Conservation (phyloP, 2,888 invertebrate species). For the Eupithecia tripunctaria region DNA sequence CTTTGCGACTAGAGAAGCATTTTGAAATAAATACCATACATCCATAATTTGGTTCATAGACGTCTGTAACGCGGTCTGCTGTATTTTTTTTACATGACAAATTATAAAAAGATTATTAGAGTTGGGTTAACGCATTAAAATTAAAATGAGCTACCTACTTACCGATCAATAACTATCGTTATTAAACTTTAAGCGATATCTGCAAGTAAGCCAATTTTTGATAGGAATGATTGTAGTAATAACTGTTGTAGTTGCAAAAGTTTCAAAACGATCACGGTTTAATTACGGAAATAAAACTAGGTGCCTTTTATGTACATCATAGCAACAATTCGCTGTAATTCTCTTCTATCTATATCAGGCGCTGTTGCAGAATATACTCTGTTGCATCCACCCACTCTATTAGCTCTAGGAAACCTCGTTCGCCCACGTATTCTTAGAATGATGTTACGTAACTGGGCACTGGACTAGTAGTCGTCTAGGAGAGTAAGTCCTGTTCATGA, state of each 20-base stretch:
- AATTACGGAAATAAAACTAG: background rate
- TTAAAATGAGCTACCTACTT: too few species aligned
- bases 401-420: conserved; percentile 17
- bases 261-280: background rate
- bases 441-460: background rate
- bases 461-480: too few species aligned
- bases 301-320: background rate
- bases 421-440: conserved; percentile 17
- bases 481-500: too few species aligned
- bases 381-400: conserved; percentile 10
- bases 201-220: too few species aligned
- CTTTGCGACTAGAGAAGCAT: background rate
- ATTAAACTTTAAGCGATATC: too few species aligned
- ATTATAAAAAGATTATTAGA: too few species aligned
- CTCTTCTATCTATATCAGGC: background rate
- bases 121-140: too few species aligned
- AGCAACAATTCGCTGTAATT: background rate
- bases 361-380: background rate
- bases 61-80: too few species aligned
- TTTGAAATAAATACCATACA: too few species aligned
- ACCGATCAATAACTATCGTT: too few species aligned
- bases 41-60: too few species aligned
- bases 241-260: background rate
- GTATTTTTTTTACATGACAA: too few species aligned
- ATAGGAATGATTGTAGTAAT: background rate